A percentile compares a stretch with the other conserved stretches of the same genome.
Conservation (phyloP, 2,797 vertebrate genomes). For the Botia almorhae region DNA sequence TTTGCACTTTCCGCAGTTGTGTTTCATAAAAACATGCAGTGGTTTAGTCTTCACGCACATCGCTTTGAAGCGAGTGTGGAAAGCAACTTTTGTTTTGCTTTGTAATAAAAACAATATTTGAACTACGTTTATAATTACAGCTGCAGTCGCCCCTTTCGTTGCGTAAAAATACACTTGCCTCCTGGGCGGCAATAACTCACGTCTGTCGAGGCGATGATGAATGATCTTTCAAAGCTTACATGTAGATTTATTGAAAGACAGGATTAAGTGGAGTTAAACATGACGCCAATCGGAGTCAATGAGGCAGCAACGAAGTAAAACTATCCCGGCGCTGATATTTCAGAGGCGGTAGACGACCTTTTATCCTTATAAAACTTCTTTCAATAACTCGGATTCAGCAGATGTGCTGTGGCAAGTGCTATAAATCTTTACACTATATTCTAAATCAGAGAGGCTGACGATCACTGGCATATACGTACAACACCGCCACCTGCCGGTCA, state of each 20-base stretch:
- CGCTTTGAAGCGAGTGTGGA: slow-evolving; percentile 76
- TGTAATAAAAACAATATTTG: slow-evolving; percentile 83
- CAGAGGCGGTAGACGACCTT: too few relatives aligned
- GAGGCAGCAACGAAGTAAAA: not conserved
- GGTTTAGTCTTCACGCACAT: slow-evolving; percentile 71
- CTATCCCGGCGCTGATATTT: too few relatives aligned
- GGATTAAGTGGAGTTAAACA: slow-evolving; percentile 7
- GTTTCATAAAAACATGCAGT: slow-evolving; percentile 72
- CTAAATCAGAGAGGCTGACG: not conserved
- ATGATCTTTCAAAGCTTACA: not conserved
- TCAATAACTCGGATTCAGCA: not conserved
- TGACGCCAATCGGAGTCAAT: not conserved
- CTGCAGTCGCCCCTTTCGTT: slow-evolving; percentile 48
- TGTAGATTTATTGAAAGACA: slow-evolving; percentile 32
- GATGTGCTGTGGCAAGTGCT: not conserved
- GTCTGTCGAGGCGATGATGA: slow-evolving; percentile 21
- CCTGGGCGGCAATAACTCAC: not conserved
- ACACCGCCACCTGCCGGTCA: slow-evolving; percentile 69
- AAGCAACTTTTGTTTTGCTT: slow-evolving; percentile 78
- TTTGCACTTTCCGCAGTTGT: slow-evolving; percentile 71
- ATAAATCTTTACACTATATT: not conserved
- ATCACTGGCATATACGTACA: slow-evolving; percentile 47
- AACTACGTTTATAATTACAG: slow-evolving; percentile 77
- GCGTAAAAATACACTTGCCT: slow-evolving; percentile 23
- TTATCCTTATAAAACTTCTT: too few relatives aligned